Base-by-base conservation (phyloP, 23 tunicate species). In the Botrylloides violaceus region DNA sequence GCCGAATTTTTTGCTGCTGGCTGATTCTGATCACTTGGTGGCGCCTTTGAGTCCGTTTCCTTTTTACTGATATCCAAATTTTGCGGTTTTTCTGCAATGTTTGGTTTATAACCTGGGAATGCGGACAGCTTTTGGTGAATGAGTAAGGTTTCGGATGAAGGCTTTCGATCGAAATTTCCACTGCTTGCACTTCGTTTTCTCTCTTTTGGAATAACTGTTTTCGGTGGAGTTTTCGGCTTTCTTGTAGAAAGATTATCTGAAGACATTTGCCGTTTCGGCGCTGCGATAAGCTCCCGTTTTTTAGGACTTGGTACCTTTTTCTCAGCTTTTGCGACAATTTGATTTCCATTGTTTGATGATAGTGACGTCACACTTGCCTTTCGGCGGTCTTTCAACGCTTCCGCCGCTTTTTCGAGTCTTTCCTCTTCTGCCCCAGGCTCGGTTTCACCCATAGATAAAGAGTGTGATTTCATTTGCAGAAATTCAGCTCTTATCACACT, bases 101-200 rank as follows among this genome's bases (percentile, higher is more conserved):
- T 39, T 28, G 74, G 56, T 43, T 68, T 68, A 25, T 68, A 68
- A n/a, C 74, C 74, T 0, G 74, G 74, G 29, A 68, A 68, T 9
- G 49, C 56, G 4, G 74, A 68, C 37, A 68, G 37, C 29, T 68
- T 68, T 43, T 68, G 74, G 37, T 68, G 56, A 43, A 68, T 68
- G 0, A 68, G 2, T 19, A 68, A 26, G 29, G 74, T 43, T 26
- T 68, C 74, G 26, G 58, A 32, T 28, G 74, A 68, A 43, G 22
- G 36, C n/a, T 68, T 68, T 5, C 74, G 56, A 6, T 68, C 74
- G 47, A 68, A 68, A 68, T 68, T 68, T 5, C 74, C 74, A 56
- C 74, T 68, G 30, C 74, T 68, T 19, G 74, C 29, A 37, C 74
- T 68, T 0, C 74, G 74, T 43, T 43, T 68, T 0, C 74, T 19